phyloP scores from a whole-genome alignment of 1,140 invertebrate genomes.

The Drosophila ercepeae region DNA sequence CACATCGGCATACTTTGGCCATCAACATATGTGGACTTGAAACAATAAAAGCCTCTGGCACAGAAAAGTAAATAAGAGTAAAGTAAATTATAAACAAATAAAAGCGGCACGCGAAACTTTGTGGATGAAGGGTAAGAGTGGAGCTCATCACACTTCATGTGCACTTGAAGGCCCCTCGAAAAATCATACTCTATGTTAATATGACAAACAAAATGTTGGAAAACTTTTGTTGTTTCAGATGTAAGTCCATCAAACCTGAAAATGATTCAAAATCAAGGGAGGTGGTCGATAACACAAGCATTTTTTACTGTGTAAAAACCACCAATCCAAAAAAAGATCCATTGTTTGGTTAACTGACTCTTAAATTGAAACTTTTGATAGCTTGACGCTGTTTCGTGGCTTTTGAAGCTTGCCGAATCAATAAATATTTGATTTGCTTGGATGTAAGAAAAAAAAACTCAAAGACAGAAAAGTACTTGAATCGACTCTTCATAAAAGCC shows the following conservation, averaged over 20 bases:
- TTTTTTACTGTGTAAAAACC: neutral
- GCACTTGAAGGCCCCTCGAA: conserved; percentile 50
- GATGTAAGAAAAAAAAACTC: neutral
- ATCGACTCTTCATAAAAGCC: neutral
- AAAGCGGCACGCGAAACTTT: conserved; percentile 54
- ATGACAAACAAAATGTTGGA: conserved; percentile 63
- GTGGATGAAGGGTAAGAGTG: conserved; percentile 21
- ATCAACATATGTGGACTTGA: conserved; percentile 37
- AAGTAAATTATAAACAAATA: conserved; percentile 56
- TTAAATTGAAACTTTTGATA: conserved; percentile 31
- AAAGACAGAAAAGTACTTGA: conserved; percentile 6
- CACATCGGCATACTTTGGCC: conserved; percentile 44
- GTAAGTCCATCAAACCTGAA: neutral
- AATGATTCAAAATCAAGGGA: conserved; percentile 4
- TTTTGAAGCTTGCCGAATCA: conserved; percentile 31
- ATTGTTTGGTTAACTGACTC: conserved; percentile 27
- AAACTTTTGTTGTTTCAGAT: conserved; percentile 17
- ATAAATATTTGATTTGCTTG: neutral
- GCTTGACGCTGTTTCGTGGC: neutral
- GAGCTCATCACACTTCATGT: conserved; percentile 17
- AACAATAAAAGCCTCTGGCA: conserved; percentile 41
- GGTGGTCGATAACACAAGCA: neutral
- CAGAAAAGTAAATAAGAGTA: conserved; percentile 27
- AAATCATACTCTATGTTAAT: conserved; percentile 63
- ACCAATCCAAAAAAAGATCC: conserved; percentile 13